phyloP scores from a whole-genome alignment of 2,113 vertebrate species.

The Formicarius rufipectus region DNA sequence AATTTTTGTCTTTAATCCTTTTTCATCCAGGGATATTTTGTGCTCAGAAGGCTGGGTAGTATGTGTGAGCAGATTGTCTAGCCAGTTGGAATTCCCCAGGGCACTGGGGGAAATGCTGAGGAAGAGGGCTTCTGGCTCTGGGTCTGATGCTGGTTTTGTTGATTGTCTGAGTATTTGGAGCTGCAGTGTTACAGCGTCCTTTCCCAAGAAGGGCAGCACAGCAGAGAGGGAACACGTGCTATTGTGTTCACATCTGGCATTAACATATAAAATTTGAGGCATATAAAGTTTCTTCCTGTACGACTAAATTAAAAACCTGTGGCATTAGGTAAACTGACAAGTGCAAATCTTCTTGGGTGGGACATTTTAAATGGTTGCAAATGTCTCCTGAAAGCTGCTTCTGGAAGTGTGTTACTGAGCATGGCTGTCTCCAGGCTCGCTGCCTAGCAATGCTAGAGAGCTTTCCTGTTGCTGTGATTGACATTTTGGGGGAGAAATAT shows the following conservation, averaged over 20 bases:
- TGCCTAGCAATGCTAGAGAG: neutral
- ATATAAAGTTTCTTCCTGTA: slow-evolving; percentile 30
- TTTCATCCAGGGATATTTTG: neutral
- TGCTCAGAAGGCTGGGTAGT: neutral
- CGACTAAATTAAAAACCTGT: slow-evolving; percentile 65
- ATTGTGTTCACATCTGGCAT: slow-evolving; percentile 43
- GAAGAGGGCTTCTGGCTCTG: neutral
- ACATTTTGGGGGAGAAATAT: neutral
- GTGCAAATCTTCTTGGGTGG: slow-evolving; percentile 54
- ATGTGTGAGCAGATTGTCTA: neutral
- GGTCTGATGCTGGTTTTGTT: neutral
- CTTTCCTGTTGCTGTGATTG: neutral
- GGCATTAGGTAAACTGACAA: slow-evolving; percentile 60
- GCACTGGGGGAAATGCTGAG: neutral
- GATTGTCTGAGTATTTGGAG: neutral
- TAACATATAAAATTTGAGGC: slow-evolving; percentile 42
- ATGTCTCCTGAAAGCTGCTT: slow-evolving; percentile 11
- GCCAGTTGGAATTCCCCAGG: neutral
- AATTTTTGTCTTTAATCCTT: slow-evolving; percentile 19
- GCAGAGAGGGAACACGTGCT: neutral
- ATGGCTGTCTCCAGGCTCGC: fast-evolving
- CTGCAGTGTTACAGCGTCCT: neutral
- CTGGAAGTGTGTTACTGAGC: neutral
- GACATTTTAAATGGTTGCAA: slow-evolving; percentile 53
- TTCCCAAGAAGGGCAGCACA: neutral